Evolutionary conservation across 2,888 invertebrate species (phyloP), one percentile per base, ranked within the genome.

Genomic region (Sarcophaga caerulescens): DNA sequence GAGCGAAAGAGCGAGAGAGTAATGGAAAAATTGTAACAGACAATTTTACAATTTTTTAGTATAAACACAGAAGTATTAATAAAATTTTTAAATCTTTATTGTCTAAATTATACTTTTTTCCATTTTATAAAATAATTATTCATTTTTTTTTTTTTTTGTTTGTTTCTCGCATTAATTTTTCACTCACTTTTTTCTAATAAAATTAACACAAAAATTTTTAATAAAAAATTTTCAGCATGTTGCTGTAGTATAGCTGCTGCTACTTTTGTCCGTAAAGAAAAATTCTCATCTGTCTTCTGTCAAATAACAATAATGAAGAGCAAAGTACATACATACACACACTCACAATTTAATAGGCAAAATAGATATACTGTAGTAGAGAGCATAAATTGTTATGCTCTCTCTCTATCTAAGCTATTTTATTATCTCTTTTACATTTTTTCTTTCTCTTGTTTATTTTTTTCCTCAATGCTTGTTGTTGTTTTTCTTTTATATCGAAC

Each of bases 181-280:
- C 19, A 65, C 12, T 14, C 52, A 14, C 52, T 52, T 52, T 52
- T 52, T 14, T 14, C 5, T 17, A 14, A 52, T 52, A 17, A 12
- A 52, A 52, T 35, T 35, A 52, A 12, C 52, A 14, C 47, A 74
- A 69, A 78, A 2, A 3, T 57, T 81, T 82, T 82, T 59, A 12
- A 6, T 5, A 60, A 62, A 52, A 70, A 59, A 52, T 25, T 66
- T 81, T 86, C 75, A 78, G 84, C 84, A 81, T 86, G 84, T 84
- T 84, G 85, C 35, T 35, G 35, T 35, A 10, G 35, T 8, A 35
- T 35, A 2, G 35, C 35, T 35, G 35, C 84, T 79, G 23, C 73
- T 74, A 14, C 52, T 52, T 52, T 52, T 62, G 69, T 65, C 10
- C 12, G 21, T 75, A 71, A 80, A 75, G 81, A 75, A 81, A 81